Evolutionary conservation across 2,888 invertebrate species (phyloP).

Genomic region (Stratiomys singularior): DNA sequence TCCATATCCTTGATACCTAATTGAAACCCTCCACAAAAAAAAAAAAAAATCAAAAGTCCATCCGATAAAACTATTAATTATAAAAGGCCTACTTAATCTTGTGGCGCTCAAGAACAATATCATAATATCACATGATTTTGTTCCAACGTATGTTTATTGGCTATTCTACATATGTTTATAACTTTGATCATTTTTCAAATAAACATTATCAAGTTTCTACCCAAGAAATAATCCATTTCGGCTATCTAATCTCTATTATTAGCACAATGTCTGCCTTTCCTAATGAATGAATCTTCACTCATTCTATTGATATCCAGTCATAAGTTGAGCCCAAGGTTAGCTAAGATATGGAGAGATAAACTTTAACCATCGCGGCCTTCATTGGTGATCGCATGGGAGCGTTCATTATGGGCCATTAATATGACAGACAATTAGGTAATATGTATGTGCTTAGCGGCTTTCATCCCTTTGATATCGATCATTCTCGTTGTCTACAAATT

Average conservation of each 20-base stretch:
- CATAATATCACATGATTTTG: background rate
- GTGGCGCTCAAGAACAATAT: no score
- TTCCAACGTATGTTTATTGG: no score
- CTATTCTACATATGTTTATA: background rate
- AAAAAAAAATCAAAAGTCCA: no score
- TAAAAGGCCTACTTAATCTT: no score
- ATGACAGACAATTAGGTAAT: constrained; percentile 8
- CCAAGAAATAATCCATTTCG: no score
- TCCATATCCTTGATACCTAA: no score
- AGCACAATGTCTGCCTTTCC: background rate
- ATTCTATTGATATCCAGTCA: background rate
- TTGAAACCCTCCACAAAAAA: no score
- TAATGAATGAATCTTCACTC: background rate
- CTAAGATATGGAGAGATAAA: background rate
- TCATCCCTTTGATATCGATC: constrained; percentile 26
- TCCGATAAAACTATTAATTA: no score
- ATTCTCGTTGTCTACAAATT: background rate
- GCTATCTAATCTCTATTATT: no score
- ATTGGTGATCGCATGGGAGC: background rate
- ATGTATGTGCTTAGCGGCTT: background rate
- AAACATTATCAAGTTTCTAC: background rate
- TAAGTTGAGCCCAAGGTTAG: background rate
- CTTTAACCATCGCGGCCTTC: background rate
- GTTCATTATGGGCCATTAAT: background rate
- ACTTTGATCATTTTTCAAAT: background rate